Evolutionary conservation across 2,113 vertebrate genomes (phyloP), one percentile per base, ranked within the genome.

Genomic region (Scomber scombrus): DNA sequence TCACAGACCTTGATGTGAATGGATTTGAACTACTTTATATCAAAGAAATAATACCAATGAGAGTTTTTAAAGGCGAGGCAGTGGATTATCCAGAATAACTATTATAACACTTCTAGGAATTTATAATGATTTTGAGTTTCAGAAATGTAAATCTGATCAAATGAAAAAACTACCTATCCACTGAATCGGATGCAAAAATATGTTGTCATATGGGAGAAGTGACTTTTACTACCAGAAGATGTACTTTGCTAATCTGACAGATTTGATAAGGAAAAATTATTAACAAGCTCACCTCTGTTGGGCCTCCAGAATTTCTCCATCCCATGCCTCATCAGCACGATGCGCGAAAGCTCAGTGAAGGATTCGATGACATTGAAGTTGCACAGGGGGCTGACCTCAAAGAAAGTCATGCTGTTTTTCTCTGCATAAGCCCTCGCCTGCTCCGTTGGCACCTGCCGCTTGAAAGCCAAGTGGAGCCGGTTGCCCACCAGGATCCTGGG

Each of bases 261-360:
- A 65, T 46, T 5, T 14, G 0, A 2, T 5, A 11, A 0, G 4
- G 2, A 46, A 11, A 23, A 57, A 40, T 1, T 3, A 23, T 13
- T 13, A 31, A 65, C 0, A 5, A 13, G 11, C 95, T 93, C 63
- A 98, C 98, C 98, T 95, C 97, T 91, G 93, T 99, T 99, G 77
- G 98, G 98, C 56, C 93, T 97, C 98, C 98, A 99, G 93, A 99
- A 99, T 90, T 99, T 99, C 94, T 99, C 98, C 98, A 99, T 99
- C 85, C 98, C 98, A 0, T 99, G 98, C 40, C 98, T 94, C 98
- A 99, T 99, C 40, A 99, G 95, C 77, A 99, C 98, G 0, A 99
- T 99, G 31, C 98, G 97, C 0, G 98, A 99, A 19, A 99, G 92
- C 89, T 99, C 98, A 0, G 98, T 99, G 94, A 99, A 99, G 63